These are phyloP conservation scores for Protonemura montana DNA, from an alignment of 2,888 invertebrate genomes.

Conservation along the genomic window DNA sequence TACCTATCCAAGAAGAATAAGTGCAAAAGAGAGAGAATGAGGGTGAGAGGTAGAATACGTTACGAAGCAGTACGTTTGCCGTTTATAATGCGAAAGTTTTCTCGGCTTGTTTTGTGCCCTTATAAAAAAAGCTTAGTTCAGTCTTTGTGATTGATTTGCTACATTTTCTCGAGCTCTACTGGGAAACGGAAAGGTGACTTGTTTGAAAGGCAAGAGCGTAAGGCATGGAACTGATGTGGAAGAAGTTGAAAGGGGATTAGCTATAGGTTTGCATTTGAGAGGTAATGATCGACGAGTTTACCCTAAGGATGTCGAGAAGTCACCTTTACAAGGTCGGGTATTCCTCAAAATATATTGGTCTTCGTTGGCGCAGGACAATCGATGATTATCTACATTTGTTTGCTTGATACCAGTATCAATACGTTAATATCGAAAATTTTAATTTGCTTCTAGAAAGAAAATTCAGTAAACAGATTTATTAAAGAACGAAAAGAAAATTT, in stretches of 20 bases:
- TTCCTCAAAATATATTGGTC: not conserved
- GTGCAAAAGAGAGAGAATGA: no score
- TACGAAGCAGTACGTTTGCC: not conserved
- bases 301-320: not conserved
- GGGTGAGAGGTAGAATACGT: no score
- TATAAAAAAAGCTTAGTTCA: not conserved
- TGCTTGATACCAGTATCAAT: no score
- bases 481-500: no score
- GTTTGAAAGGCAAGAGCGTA: not conserved
- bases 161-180: not conserved
- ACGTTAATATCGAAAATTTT: no score
- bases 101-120: not conserved
- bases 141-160: conserved; percentile 5
- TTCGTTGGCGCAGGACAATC: not conserved
- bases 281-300: conserved; percentile 7
- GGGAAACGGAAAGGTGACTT: conserved; percentile 3
- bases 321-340: not conserved
- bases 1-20: not conserved
- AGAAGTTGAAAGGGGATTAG: conserved; percentile 7
- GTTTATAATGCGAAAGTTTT: not conserved
- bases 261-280: conserved; percentile 12
- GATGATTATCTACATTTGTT: no score
- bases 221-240: not conserved
- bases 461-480: no score
- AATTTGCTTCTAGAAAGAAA: no score